Conservation (phyloP, 2,797 vertebrate species). For the Tiaroga cobitis region DNA sequence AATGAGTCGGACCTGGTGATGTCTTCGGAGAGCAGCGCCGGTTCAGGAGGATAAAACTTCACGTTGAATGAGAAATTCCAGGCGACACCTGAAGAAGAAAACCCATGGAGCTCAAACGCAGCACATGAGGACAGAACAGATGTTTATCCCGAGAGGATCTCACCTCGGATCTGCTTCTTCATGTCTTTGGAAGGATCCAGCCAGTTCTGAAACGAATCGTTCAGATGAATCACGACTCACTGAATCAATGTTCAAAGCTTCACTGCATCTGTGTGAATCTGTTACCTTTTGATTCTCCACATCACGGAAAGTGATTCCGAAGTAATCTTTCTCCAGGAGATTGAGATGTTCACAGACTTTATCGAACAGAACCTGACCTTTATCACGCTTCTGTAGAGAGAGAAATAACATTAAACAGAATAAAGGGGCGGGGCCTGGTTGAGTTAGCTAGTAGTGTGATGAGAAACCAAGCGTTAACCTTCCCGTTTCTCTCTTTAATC, state of each 20-base stretch:
- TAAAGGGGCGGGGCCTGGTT: no score
- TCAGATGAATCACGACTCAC: conserved; percentile 10
- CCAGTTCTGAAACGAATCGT: conserved; percentile 85
- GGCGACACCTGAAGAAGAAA: conserved; percentile 81
- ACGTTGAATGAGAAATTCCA: conserved; percentile 97
- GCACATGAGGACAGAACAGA: not conserved
- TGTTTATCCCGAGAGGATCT: conserved; percentile 40
- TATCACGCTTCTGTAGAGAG: conserved; percentile 85
- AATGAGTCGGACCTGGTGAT: conserved; percentile 86
- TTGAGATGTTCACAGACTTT: conserved; percentile 95
- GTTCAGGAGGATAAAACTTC: conserved; percentile 97
- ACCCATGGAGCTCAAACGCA: no score
- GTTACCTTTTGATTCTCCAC: conserved; percentile 92
- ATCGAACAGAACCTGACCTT: conserved; percentile 87
- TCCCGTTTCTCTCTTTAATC: no score
- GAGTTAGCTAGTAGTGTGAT: no score
- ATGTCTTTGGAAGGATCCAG: conserved; percentile 95
- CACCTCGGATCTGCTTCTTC: conserved; percentile 98
- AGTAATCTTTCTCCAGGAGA: conserved; percentile 95
- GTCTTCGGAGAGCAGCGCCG: conserved; percentile 93
- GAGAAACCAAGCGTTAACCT: no score
- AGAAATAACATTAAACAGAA: not conserved
- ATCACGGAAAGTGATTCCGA: conserved; percentile 88
- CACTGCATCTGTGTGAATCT: not conserved
- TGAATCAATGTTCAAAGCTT: not conserved